Conservation (phyloP, 23 tunicate species). For the Aplidium turbinatum region DNA sequence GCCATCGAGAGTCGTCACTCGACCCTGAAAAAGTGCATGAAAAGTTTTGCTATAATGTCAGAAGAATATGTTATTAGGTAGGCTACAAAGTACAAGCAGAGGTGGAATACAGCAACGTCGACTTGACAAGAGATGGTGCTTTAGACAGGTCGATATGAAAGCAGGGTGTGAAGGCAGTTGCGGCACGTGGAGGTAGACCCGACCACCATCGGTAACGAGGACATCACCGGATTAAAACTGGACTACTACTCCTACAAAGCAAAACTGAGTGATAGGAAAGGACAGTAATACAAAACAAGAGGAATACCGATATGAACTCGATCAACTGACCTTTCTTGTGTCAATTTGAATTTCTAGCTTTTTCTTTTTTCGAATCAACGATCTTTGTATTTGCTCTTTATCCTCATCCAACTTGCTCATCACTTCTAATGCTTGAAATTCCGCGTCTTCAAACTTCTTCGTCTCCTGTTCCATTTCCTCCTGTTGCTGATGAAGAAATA, state of each 20-base stretch:
- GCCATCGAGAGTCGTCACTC: conserved; percentile 48
- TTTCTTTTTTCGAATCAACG: conserved; percentile 57
- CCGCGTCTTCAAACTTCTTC: conserved; percentile 74
- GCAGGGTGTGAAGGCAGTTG: too few relatives aligned
- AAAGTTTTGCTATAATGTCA: not conserved
- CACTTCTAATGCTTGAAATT: conserved; percentile 81
- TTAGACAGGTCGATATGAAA: too few relatives aligned
- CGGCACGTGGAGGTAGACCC: too few relatives aligned
- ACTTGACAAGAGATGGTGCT: not conserved
- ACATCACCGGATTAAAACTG: too few relatives aligned
- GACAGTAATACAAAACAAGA: too few relatives aligned
- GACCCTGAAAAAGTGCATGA: conserved; percentile 46
- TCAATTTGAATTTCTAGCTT: conserved; percentile 46
- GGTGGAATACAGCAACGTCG: too few relatives aligned
- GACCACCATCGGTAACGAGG: too few relatives aligned
- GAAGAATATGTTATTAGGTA: not conserved
- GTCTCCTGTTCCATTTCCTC: conserved; percentile 64
- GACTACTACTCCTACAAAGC: too few relatives aligned
- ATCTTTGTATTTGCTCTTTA: conserved; percentile 58
- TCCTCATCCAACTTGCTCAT: conserved; percentile 82
- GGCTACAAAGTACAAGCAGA: too few relatives aligned
- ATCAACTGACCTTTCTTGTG: conserved; percentile 53
- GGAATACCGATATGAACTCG: too few relatives aligned
- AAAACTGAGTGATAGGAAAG: not conserved
- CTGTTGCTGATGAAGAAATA: conserved; percentile 46